A percentile compares a stretch with the other conserved stretches of the same genome.
Evolutionary conservation across 2,888 invertebrate species (phyloP).

Genomic region (Dorcus hopei): DNA sequence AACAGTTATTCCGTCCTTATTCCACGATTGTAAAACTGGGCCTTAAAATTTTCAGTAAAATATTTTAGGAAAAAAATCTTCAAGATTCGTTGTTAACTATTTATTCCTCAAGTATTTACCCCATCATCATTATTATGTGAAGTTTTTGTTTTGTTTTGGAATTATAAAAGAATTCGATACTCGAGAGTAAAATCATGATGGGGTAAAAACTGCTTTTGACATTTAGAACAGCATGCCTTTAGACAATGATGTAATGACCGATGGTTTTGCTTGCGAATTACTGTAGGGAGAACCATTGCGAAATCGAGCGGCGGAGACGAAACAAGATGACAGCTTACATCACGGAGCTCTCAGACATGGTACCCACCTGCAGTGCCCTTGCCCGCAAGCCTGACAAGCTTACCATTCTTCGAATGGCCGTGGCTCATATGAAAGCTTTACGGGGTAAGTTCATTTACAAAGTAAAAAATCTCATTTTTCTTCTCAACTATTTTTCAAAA

Average conservation of each 20-base stretch:
- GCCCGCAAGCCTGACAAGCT: conserved; percentile 99
- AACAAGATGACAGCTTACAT: conserved; percentile 99
- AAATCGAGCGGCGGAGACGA: conserved; percentile 95
- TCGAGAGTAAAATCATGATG: too few relatives aligned
- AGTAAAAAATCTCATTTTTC: background rate
- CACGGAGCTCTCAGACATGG: conserved; percentile 99
- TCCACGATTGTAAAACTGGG: too few relatives aligned
- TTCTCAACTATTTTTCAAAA: too few relatives aligned
- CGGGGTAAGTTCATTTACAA: conserved; percentile 64
- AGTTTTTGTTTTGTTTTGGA: too few relatives aligned
- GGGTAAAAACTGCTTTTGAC: background rate
- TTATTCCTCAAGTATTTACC: too few relatives aligned
- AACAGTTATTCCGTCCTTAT: too few relatives aligned
- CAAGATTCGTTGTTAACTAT: too few relatives aligned
- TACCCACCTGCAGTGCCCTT: conserved; percentile 96
- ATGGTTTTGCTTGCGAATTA: conserved; percentile 46
- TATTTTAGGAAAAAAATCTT: too few relatives aligned
- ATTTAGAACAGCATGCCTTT: background rate
- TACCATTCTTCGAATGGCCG: conserved; percentile 98
- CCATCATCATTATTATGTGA: too few relatives aligned
- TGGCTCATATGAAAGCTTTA: conserved; percentile 98
- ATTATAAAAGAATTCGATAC: too few relatives aligned
- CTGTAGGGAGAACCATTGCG: conserved; percentile 97
- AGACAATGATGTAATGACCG: conserved; percentile 39
- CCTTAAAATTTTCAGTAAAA: too few relatives aligned